phyloP scores from a whole-genome alignment of 2,113 vertebrate species.

The Boleophthalmus pectinirostris region DNA sequence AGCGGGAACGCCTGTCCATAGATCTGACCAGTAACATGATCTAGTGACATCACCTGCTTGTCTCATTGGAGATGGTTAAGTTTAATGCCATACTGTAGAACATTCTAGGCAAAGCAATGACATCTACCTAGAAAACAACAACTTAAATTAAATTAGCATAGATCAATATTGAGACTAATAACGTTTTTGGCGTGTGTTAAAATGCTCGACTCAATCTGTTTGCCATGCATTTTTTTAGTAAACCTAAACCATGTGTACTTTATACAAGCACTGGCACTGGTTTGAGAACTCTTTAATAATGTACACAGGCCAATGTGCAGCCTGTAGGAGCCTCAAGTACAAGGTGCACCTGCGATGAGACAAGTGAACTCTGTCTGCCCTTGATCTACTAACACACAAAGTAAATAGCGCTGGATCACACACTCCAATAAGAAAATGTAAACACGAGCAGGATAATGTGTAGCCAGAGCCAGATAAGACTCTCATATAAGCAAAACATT shows the following conservation, averaged over 20 bases:
- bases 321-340: constrained; percentile 17
- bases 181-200: no score
- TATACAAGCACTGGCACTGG: not conserved
- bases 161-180: no score
- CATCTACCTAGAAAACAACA: no score
- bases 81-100: no score
- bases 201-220: no score
- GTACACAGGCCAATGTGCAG: not conserved
- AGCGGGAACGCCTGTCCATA: no score
- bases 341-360: constrained; percentile 21
- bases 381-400: constrained; percentile 33
- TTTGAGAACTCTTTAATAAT: not conserved
- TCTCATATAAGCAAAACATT: constrained; percentile 51
- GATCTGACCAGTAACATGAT: no score
- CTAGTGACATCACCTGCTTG: no score
- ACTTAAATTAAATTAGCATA: no score
- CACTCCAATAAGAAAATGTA: constrained; percentile 45
- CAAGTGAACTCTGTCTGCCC: constrained; percentile 51
- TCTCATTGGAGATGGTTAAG: no score
- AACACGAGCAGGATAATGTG: constrained; percentile 48
- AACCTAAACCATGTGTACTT: not conserved
- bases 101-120: no score
- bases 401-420: constrained; percentile 50
- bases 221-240: not conserved
- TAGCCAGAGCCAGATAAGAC: constrained; percentile 56